phyloP scores from a whole-genome alignment of 2,888 invertebrate species.

The Acanthopleura granulata region DNA sequence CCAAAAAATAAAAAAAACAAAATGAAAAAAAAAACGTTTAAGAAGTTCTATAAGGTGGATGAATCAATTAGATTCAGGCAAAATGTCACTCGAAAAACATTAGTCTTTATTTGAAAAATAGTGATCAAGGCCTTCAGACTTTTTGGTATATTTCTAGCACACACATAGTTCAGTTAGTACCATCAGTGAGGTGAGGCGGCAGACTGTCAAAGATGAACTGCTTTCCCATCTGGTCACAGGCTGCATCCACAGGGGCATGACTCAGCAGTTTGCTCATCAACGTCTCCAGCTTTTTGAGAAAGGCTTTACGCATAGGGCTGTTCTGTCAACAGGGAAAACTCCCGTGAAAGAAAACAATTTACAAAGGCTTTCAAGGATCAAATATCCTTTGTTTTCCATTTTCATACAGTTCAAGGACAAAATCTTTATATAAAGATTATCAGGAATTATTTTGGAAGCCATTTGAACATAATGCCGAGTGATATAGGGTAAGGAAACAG shows the following conservation, averaged over 20 bases:
- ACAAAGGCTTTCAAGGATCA: not conserved
- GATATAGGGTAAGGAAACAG: no score
- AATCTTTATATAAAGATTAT: not conserved
- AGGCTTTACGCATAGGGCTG: constrained; percentile 56
- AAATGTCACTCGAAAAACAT: no score
- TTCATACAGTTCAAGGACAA: not conserved
- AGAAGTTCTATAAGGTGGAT: no score
- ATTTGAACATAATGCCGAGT: no score
- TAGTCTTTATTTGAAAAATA: no score
- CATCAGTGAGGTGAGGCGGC: constrained; percentile 80
- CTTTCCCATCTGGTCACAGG: constrained; percentile 89
- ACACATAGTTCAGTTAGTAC: constrained; percentile 58
- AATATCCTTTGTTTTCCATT: no score
- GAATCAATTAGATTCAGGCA: no score
- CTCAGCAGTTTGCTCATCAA: constrained; percentile 76
- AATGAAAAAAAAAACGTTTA: no score
- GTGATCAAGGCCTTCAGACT: no score
- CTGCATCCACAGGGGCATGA: constrained; percentile 80
- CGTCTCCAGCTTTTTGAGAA: constrained; percentile 73
- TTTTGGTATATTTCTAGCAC: no score
- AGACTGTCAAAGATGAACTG: constrained; percentile 87
- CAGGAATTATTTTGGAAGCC: no score
- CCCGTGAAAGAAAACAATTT: not conserved
- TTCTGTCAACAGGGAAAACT: constrained; percentile 37
- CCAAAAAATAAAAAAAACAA: no score